These are phyloP conservation scores for Poecilia latipinna DNA, from an alignment of 2,113 vertebrate species.

Conservation along the genomic window DNA sequence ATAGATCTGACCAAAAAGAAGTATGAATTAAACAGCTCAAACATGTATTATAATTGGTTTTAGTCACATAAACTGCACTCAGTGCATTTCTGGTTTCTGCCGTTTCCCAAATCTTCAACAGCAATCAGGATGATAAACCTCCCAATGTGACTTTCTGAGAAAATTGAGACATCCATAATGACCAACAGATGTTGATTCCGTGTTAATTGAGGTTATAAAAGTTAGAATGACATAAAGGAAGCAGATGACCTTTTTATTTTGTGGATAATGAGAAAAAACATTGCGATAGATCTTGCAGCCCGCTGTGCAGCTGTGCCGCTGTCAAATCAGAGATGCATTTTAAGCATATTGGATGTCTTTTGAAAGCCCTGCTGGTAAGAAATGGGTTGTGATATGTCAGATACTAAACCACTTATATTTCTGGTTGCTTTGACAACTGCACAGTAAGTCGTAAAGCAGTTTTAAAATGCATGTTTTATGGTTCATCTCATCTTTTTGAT, in stretches of 20 bases:
- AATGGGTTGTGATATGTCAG: background rate
- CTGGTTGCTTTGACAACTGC: conserved; percentile 6
- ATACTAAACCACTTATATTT: conserved; percentile 9
- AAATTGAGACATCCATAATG: conserved; percentile 39
- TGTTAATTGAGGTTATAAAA: conserved; percentile 69
- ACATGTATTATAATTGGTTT: background rate
- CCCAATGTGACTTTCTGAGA: conserved; percentile 37
- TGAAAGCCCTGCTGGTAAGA: conserved; percentile 39
- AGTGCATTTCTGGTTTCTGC: background rate
- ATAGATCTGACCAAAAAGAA: background rate
- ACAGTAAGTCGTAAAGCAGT: background rate
- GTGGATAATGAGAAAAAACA: conserved; percentile 40
- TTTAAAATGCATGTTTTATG: conserved; percentile 11
- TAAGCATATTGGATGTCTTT: conserved; percentile 36
- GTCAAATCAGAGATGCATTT: conserved; percentile 16
- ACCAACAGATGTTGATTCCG: conserved; percentile 62
- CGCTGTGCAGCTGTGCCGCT: conserved; percentile 27
- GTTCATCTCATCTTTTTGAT: background rate
- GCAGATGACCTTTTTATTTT: conserved; percentile 67
- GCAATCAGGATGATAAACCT: conserved; percentile 18
- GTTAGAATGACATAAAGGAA: conserved; percentile 50
- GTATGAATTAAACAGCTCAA: background rate
- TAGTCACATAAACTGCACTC: background rate
- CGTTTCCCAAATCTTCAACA: conserved; percentile 9
- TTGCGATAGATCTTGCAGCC: conserved; percentile 16